These are phyloP conservation scores for Syngnathus floridae DNA, from an alignment of 2,113 vertebrate species.

Conservation along the genomic window DNA sequence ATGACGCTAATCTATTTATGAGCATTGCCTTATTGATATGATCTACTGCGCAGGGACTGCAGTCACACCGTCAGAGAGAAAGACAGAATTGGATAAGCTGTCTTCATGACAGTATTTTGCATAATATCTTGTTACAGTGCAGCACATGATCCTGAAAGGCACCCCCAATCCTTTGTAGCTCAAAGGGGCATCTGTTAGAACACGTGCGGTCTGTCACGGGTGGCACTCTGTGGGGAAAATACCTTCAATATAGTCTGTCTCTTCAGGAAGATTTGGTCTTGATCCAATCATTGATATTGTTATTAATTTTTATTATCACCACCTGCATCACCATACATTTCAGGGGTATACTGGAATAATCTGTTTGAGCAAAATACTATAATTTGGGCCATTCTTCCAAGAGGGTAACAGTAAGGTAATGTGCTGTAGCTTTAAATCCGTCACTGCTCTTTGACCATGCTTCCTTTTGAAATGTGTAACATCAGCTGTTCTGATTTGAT, in stretches of 20 bases:
- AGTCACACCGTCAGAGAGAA: not conserved
- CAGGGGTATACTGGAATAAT: too few species aligned
- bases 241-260: slow-evolving; percentile 32
- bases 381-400: too few species aligned
- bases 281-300: slow-evolving; percentile 23
- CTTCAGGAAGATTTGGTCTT: slow-evolving; percentile 29
- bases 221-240: slow-evolving; percentile 20
- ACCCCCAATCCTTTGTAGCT: slow-evolving; percentile 15
- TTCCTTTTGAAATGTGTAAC: slow-evolving; percentile 3
- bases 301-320: not conserved
- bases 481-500: not conserved
- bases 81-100: not conserved
- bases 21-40: slow-evolving; percentile 4
- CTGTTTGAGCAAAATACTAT: too few species aligned
- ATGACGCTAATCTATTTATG: slow-evolving; percentile 30
- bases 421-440: not conserved
- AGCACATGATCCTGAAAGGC: slow-evolving; percentile 9
- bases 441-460: not conserved
- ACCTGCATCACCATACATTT: not conserved
- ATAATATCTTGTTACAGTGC: not conserved
- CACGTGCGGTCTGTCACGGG: slow-evolving; percentile 24
- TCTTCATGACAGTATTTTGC: not conserved
- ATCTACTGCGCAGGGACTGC: slow-evolving; percentile 10
- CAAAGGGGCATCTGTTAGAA: slow-evolving; percentile 29
- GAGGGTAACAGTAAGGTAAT: not conserved